Percentiles rank a stretch among this genome's conserved stretches.
phyloP scores from a whole-genome alignment of 2,113 vertebrate genomes.

The Tragelaphus imberbis region DNA sequence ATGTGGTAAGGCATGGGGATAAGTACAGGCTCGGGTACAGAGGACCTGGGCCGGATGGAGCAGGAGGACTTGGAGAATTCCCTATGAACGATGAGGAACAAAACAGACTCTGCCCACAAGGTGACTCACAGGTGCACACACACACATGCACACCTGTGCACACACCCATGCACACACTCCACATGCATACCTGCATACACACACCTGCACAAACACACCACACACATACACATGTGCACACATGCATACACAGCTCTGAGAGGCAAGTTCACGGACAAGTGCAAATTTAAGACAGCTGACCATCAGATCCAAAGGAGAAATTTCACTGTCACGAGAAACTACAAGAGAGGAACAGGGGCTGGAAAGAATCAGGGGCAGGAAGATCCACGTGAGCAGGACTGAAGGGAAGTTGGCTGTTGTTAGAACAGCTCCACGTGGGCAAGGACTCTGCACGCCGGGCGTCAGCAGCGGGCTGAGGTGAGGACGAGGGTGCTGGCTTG shows the following conservation, averaged over 20 bases:
- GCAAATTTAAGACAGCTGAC: not conserved
- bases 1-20: accelerated
- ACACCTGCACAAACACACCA: not conserved
- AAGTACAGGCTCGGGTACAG: accelerated
- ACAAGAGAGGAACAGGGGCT: not conserved
- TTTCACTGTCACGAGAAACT: accelerated
- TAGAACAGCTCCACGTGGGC: not conserved
- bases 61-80: not conserved
- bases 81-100: not conserved
- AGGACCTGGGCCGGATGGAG: accelerated
- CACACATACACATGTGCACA: not conserved
- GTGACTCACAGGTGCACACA: not conserved
- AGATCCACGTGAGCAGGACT: not conserved
- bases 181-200: accelerated
- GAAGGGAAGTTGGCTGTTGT: no score
- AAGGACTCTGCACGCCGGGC: accelerated
- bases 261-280: not conserved
- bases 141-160: accelerated
- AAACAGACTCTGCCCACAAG: not conserved
- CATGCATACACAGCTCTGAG: no score
- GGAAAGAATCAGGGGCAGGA: not conserved
- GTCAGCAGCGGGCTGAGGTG: accelerated
- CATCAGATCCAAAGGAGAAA: not conserved
- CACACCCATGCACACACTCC: not conserved
- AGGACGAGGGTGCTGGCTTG: not conserved